Evolutionary conservation across 1,140 invertebrate species (phyloP).

Genomic region (Neodiprion lecontei): DNA sequence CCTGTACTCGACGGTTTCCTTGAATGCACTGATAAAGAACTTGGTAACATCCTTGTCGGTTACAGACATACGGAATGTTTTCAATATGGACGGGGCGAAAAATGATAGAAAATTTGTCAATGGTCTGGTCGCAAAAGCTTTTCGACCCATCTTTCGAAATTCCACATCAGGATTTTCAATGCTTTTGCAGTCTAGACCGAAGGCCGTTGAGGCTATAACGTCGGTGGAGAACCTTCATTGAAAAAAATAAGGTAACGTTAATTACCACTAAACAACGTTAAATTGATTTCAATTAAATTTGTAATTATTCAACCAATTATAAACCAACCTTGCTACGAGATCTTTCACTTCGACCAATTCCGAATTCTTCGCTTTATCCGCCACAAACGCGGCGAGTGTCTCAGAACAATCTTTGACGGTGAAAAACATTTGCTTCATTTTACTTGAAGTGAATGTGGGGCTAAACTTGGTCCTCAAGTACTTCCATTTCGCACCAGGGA

Average conservation of each 20-base stretch:
- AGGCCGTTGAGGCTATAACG: slow-evolving; percentile 65
- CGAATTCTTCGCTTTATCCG: slow-evolving; percentile 30
- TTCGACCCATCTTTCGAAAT: slow-evolving; percentile 35
- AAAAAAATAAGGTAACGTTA: slow-evolving; percentile 34
- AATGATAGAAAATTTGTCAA: slow-evolving; percentile 24
- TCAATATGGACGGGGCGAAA: slow-evolving; percentile 16
- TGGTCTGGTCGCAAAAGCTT: slow-evolving; percentile 46
- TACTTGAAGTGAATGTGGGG: slow-evolving; percentile 66
- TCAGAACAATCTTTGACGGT: slow-evolving; percentile 57
- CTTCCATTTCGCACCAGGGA: slow-evolving; percentile 61
- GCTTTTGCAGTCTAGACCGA: slow-evolving; percentile 65
- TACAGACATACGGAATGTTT: slow-evolving; percentile 22
- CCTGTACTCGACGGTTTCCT: slow-evolving; percentile 58
- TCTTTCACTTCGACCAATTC: slow-evolving; percentile 54
- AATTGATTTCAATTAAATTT: slow-evolving; percentile 33
- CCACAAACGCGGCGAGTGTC: slow-evolving; percentile 40
- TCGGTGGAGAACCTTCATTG: slow-evolving; percentile 64
- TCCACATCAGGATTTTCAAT: slow-evolving; percentile 52
- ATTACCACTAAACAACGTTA: slow-evolving; percentile 24
- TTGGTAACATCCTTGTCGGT: slow-evolving; percentile 37
- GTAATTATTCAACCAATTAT: slow-evolving; percentile 25
- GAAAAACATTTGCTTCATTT: slow-evolving; percentile 65
- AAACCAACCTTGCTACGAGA: slow-evolving; percentile 54
- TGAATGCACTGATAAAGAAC: slow-evolving; percentile 62
- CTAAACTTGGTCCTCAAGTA: slow-evolving; percentile 60